Conservation (phyloP, 2,797 vertebrate species). For the Argentina silus region DNA sequence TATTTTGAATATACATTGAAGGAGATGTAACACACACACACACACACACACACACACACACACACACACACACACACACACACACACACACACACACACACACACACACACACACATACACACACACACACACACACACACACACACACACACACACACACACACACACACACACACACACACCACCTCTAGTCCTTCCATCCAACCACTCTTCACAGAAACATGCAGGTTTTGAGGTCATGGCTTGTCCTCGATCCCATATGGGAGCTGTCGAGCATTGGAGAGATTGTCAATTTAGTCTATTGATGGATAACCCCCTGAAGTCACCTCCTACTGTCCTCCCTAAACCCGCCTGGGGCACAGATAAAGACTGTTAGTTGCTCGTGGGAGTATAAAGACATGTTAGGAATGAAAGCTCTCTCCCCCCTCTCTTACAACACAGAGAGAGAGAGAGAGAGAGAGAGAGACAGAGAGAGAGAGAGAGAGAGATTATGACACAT, state of each 20-base stretch:
- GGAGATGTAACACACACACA: not conserved
- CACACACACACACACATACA: slow-evolving; percentile 1
- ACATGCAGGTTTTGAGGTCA: slow-evolving; percentile 43
- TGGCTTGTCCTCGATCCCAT: slow-evolving; percentile 35
- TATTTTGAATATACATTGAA: not conserved
- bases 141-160: slow-evolving; percentile 8
- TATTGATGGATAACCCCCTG: slow-evolving; percentile 49
- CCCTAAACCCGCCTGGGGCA: slow-evolving; percentile 20
- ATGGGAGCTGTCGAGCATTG: slow-evolving; percentile 49
- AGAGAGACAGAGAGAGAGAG: too few relatives aligned
- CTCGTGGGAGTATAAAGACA: not conserved
- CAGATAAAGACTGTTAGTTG: slow-evolving; percentile 24
- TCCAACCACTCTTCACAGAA: slow-evolving; percentile 41
- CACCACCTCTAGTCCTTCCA: slow-evolving; percentile 10
- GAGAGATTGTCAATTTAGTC: slow-evolving; percentile 44
- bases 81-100: not conserved
- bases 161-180: slow-evolving; percentile 1
- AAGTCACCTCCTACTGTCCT: slow-evolving; percentile 37
- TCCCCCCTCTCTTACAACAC: not conserved
- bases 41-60: not conserved
- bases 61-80: slow-evolving; percentile 1
- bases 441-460: not conserved
- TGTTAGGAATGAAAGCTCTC: not conserved
- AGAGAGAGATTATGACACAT: too few relatives aligned
- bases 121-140: not conserved